Percentiles rank a stretch among this genome's conserved stretches.
phyloP scores from a whole-genome alignment of 2,797 vertebrate genomes.

The Sternotherus odoratus region DNA sequence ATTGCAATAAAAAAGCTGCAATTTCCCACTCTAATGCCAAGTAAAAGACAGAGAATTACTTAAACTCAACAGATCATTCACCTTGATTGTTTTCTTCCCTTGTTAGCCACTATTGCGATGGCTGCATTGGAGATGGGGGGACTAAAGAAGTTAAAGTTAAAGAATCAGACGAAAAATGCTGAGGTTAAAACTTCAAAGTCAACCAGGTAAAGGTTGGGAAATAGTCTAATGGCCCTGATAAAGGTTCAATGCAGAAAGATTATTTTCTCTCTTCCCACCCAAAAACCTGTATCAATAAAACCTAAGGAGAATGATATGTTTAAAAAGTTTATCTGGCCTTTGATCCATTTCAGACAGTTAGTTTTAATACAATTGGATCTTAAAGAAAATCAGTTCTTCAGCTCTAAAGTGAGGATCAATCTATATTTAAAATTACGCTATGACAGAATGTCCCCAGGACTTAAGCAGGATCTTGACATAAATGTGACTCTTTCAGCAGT shows the following conservation, averaged over 20 bases:
- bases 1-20: constrained; percentile 36
- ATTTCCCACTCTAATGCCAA: constrained; percentile 43
- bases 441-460: background rate
- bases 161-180: background rate
- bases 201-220: background rate
- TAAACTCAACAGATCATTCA: background rate
- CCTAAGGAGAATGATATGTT: background rate
- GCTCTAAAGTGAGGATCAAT: background rate
- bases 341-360: background rate
- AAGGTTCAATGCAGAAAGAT: background rate
- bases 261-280: background rate
- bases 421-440: background rate
- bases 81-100: background rate
- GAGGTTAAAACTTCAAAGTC: background rate
- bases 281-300: background rate
- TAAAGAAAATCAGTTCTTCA: background rate
- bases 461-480: background rate
- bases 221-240: background rate
- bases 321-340: background rate
- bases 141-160: background rate
- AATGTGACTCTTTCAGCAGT: background rate
- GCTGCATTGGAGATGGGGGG: background rate
- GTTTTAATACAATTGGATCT: background rate
- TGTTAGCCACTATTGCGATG: constrained; percentile 27
- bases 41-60: constrained; percentile 42